Conservation (phyloP, 2,113 vertebrate genomes). For the Vireo altiloquus region DNA sequence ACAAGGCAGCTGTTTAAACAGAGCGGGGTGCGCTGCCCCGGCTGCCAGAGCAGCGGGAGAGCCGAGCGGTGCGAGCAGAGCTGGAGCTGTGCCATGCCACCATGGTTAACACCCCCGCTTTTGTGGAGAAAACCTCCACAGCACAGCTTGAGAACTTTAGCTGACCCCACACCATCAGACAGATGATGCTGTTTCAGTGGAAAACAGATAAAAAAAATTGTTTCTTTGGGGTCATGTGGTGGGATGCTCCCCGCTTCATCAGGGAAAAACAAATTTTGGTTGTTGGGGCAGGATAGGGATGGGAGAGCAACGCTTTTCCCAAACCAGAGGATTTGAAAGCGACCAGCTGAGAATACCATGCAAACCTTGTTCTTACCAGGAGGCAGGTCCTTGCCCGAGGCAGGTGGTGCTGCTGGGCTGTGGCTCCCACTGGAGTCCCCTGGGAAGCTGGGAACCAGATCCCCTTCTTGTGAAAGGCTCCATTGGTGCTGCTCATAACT, state of each 20-base stretch:
- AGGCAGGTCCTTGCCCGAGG: neutral
- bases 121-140: neutral
- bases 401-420: neutral
- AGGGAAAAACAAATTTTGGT: neutral
- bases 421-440: neutral
- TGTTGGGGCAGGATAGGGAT: neutral
- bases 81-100: conserved; percentile 25
- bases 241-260: neutral
- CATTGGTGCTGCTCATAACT: neutral
- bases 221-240: neutral
- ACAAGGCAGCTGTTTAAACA: conserved; percentile 23
- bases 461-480: neutral
- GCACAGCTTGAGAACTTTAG: neutral
- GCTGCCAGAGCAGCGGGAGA: neutral
- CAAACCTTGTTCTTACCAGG: neutral
- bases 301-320: neutral
- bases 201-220: neutral
- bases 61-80: rapidly evolving
- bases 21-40: neutral
- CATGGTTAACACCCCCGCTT: conserved; percentile 6
- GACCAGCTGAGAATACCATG: neutral
- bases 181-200: neutral
- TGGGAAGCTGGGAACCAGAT: neutral
- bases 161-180: neutral
- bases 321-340: neutral